Percentiles rank a stretch among this genome's conserved stretches.
Conservation (phyloP, 2,888 invertebrate genomes). For the Aleiodes leptofemur region DNA sequence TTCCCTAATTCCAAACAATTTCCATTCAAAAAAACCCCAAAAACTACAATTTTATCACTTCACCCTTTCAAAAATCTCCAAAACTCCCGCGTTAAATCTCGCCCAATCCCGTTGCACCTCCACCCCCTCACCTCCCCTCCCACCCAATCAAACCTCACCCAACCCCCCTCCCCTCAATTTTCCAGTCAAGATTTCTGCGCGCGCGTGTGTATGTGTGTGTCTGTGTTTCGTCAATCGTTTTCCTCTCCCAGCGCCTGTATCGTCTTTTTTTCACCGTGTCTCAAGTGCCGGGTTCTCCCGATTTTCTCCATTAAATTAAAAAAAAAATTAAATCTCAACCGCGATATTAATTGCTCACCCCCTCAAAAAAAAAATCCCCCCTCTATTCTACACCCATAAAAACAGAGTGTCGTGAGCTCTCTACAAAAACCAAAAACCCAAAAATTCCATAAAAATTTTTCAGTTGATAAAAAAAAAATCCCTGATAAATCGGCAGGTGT, state of each 20-base stretch:
- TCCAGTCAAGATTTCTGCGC: no score
- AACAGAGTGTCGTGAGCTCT: neutral
- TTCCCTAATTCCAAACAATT: no score
- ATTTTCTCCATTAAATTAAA: constrained; percentile 4
- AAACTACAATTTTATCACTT: no score
- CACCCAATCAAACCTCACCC: neutral
- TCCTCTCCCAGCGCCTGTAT: no score
- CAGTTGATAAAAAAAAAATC: neutral
- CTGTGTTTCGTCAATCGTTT: no score
- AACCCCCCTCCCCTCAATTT: neutral
- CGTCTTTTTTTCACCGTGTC: no score
- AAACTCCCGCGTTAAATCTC: neutral
- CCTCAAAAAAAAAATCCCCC: no score
- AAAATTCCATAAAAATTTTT: neutral
- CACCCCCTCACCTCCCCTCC: neutral
- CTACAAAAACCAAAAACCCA: neutral
- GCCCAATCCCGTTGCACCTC: neutral
- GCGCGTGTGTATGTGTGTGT: no score
- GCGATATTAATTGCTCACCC: no score
- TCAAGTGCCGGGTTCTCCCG: no score
- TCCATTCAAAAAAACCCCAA: no score
- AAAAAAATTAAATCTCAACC: neutral
- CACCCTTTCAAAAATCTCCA: neutral
- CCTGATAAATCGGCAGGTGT: constrained; percentile 28
- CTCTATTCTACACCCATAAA: neutral